Base-by-base conservation (phyloP, 2,113 vertebrate species). In the Tyto alba region DNA sequence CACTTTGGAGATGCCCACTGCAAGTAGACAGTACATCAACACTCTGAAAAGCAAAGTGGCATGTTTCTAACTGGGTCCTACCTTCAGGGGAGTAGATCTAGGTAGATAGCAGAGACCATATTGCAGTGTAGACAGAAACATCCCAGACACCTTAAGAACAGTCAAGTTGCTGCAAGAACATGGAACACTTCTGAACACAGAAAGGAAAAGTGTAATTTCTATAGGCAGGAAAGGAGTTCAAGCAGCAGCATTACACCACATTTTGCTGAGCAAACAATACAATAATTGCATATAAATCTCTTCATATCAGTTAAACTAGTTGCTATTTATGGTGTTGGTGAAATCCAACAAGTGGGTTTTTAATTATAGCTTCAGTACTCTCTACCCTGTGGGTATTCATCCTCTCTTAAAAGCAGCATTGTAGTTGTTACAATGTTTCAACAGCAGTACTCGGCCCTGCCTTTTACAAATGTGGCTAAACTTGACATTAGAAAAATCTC, bases 381-480 rank as follows among this genome's bases (percentile, higher is more conserved):
- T 48, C 5, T 63, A 32, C 15, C 7, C 41, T 22, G 16, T 7
- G 5, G n/a, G n/a, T 29, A 50, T 47, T 90, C 32, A 67, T 12
- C 26, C 23, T 15, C 41, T 50, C 68, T 74, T 63, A 13, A 43
- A 83, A 86, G 77, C 4, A 79, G 13, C 43, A 36, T 1, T 77
- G 13, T 45, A 89, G 38, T 45, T 32, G 25, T 47, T 72, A 32
- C 26, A 79, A 4, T 5, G 6, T 66, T 88, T 85, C 67, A 79
- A 25, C 50, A 81, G 34, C 0, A 0, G 43, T 22, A 77, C 50
- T 50, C 6, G 0, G 41, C 8, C 27, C 9, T 52, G 30, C 10
- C 27, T 60, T 78, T 74, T 36, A 59, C 29, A 87, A 68, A 60
- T 1, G 11, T 22, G 23, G 62, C n/a, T 94, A 36, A 89, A 88